Percentiles rank a stretch among this genome's conserved stretches.
phyloP scores from a whole-genome alignment of 2,888 invertebrate species.

The Tetheella fluctuosa region DNA sequence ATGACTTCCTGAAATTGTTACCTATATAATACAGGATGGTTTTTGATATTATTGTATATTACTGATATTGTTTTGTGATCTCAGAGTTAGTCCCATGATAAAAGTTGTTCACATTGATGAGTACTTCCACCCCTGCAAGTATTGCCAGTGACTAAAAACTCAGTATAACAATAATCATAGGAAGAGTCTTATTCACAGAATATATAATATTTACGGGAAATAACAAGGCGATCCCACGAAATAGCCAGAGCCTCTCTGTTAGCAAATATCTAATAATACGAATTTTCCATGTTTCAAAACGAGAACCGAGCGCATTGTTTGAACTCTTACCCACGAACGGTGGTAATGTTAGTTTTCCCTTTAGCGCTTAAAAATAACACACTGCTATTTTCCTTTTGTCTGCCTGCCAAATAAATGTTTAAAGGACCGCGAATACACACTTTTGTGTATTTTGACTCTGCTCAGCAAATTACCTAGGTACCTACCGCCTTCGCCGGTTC shows the following conservation, averaged over 20 bases:
- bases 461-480: conserved; percentile 47
- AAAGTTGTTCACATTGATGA: no score
- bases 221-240: conserved; percentile 27
- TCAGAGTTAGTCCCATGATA: no score
- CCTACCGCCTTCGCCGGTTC: conserved; percentile 44
- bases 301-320: conserved; percentile 33
- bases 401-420: conserved; percentile 10
- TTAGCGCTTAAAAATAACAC: conserved; percentile 24
- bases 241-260: conserved; percentile 39
- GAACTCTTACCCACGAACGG: conserved; percentile 26
- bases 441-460: conserved; percentile 29
- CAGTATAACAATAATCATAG: no score
- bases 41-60: no score
- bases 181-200: no score
- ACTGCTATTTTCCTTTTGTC: conserved; percentile 9
- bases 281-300: conserved; percentile 38
- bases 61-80: no score
- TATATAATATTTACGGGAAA: neutral
- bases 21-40: no score
- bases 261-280: conserved; percentile 49
- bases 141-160: no score
- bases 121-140: no score
- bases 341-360: conserved; percentile 25
- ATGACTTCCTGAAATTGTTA: no score
- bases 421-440: conserved; percentile 23